Conservation (phyloP, 2,113 vertebrate species). For the Lipophrys pholis region DNA sequence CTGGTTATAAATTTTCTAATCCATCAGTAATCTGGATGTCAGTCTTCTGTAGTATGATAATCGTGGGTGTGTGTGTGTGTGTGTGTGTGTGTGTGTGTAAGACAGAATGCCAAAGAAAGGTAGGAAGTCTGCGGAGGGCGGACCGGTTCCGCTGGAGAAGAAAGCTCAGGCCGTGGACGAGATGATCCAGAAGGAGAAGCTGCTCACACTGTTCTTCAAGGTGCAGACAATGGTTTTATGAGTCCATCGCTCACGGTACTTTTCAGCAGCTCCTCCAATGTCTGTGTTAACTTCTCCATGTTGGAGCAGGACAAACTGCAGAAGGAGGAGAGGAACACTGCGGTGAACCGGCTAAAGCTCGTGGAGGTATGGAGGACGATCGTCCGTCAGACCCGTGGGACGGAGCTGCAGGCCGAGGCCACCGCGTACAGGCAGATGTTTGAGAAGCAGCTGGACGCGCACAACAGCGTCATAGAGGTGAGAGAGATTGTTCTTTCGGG, state of each 20-base stretch:
- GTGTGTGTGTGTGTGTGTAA: too few species aligned
- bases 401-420: slow-evolving; percentile 11
- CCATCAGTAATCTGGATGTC: too few species aligned
- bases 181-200: slow-evolving; percentile 54
- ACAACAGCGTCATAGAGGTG: slow-evolving; percentile 47
- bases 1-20: too few species aligned
- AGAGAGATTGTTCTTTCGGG: too few species aligned
- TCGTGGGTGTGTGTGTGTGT: too few species aligned
- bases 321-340: slow-evolving; percentile 60
- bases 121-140: slow-evolving; percentile 52
- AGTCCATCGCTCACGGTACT: too few species aligned
- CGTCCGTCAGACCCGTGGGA: slow-evolving; percentile 21
- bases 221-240: slow-evolving; percentile 8
- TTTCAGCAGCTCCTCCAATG: not conserved
- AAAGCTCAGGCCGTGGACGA: slow-evolving; percentile 59
- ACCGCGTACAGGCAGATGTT: slow-evolving; percentile 33
- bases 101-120: slow-evolving; percentile 16
- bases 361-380: slow-evolving; percentile 44
- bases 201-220: slow-evolving; percentile 53
- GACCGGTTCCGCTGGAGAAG: slow-evolving; percentile 34
- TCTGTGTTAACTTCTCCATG: not conserved
- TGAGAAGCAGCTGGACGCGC: slow-evolving; percentile 49
- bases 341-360: slow-evolving; percentile 53
- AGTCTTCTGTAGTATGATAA: too few species aligned
- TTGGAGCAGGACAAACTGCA: slow-evolving; percentile 68